Evolutionary conservation across 1,140 invertebrate species (phyloP).

Genomic region (Dufourea novaeangliae): DNA sequence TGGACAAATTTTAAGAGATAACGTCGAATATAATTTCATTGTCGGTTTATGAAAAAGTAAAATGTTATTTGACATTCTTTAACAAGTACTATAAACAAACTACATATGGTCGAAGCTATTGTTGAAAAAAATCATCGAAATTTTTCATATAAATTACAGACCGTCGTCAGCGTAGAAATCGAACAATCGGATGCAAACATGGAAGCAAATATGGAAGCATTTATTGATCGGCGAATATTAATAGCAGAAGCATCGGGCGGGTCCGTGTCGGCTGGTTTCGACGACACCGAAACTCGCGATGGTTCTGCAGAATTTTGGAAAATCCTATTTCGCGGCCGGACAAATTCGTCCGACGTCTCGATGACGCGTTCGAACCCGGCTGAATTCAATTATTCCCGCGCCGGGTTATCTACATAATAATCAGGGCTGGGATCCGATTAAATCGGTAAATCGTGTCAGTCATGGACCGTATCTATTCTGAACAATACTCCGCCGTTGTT

Average conservation of each 20-base stretch:
- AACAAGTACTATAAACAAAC: too few relatives aligned
- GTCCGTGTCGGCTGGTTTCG: background rate
- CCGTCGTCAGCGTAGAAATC: too few relatives aligned
- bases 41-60: too few relatives aligned
- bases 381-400: background rate
- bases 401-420: slow-evolving; percentile 5
- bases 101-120: too few relatives aligned
- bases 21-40: too few relatives aligned
- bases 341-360: background rate
- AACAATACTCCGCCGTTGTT: too few relatives aligned
- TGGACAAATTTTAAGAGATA: too few relatives aligned
- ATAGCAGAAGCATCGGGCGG: background rate
- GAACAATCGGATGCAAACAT: background rate
- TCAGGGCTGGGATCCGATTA: background rate
- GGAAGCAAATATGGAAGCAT: background rate
- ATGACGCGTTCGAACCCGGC: background rate
- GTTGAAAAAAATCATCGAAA: too few relatives aligned
- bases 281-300: background rate
- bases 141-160: too few relatives aligned
- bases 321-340: background rate
- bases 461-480: background rate
- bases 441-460: slow-evolving; percentile 4
- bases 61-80: too few relatives aligned
- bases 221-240: background rate
- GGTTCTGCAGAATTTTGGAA: background rate